Evolutionary conservation across 1,140 invertebrate genomes (phyloP).

Genomic region (Dermatophagoides farinae): DNA sequence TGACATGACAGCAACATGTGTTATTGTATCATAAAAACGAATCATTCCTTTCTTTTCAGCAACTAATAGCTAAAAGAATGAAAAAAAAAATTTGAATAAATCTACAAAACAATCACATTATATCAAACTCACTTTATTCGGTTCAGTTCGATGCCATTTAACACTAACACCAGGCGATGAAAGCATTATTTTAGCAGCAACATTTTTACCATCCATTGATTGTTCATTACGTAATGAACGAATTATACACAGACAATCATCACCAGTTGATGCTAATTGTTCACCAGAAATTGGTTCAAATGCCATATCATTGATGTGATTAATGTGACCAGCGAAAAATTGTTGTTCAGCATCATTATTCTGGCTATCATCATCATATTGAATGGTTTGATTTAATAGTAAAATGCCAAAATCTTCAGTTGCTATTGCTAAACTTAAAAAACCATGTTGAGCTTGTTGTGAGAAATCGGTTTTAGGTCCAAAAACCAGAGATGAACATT

Average conservation of each 20-base stretch:
- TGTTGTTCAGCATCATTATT: neutral
- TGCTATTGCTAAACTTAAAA: neutral
- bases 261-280: constrained; percentile 45
- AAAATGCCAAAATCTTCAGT: neutral
- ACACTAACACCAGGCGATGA: constrained; percentile 45
- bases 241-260: constrained; percentile 49
- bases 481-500: neutral
- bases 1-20: constrained; percentile 44
- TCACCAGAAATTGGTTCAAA: constrained; percentile 43
- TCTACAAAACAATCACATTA: neutral
- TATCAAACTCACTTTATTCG: constrained; percentile 36
- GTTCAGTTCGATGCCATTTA: constrained; percentile 44
- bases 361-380: neutral
- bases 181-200: constrained; percentile 32
- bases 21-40: constrained; percentile 45
- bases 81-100: neutral
- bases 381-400: neutral
- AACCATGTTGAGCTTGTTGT: neutral
- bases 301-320: constrained; percentile 45
- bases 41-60: constrained; percentile 50
- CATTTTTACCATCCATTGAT: neutral
- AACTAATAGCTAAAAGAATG: constrained; percentile 34
- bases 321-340: constrained; percentile 33
- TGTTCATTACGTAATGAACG: constrained; percentile 33
- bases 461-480: constrained; percentile 9